A percentile compares a stretch with the other conserved stretches of the same genome.
These are phyloP conservation scores for Ceramica pisi DNA, from an alignment of 2,888 invertebrate species.

Conservation along the genomic window DNA sequence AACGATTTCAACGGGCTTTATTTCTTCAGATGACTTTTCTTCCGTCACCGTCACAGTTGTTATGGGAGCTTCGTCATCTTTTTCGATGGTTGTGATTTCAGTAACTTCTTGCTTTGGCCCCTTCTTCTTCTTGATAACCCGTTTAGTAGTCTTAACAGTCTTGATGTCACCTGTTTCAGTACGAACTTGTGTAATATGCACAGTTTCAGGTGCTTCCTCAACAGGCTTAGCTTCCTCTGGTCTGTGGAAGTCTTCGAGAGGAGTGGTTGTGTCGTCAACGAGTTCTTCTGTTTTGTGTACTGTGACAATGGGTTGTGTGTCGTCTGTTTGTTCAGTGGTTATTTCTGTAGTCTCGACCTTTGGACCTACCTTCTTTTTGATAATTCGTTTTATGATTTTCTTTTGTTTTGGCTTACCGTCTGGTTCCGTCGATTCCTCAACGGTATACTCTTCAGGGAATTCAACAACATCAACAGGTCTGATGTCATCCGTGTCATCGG, in stretches of 20 bases:
- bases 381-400: slow-evolving; percentile 48
- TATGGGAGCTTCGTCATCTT: too few relatives aligned
- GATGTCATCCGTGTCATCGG: slow-evolving; percentile 30
- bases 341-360: slow-evolving; percentile 47
- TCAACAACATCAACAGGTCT: slow-evolving; percentile 62
- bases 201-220: too few relatives aligned
- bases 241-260: not conserved
- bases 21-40: too few relatives aligned
- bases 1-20: slow-evolving; percentile 24
- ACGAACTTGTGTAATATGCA: too few relatives aligned
- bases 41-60: too few relatives aligned
- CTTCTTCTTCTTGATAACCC: too few relatives aligned
- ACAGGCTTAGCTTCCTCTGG: too few relatives aligned
- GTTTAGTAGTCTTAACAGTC: too few relatives aligned
- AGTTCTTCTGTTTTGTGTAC: slow-evolving; percentile 66
- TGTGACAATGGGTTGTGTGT: slow-evolving; percentile 55
- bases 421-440: slow-evolving; percentile 60
- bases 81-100: too few relatives aligned
- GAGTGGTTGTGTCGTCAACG: not conserved
- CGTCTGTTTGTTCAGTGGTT: slow-evolving; percentile 55
- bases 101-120: too few relatives aligned
- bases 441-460: slow-evolving; percentile 64
- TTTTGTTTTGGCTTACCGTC: slow-evolving; percentile 73
- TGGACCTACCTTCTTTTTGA: slow-evolving; percentile 49
- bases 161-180: too few relatives aligned